Evolutionary conservation across 2,797 vertebrate species (phyloP), one percentile per base, ranked within the genome.

Genomic region (Phoebastria nigripes): DNA sequence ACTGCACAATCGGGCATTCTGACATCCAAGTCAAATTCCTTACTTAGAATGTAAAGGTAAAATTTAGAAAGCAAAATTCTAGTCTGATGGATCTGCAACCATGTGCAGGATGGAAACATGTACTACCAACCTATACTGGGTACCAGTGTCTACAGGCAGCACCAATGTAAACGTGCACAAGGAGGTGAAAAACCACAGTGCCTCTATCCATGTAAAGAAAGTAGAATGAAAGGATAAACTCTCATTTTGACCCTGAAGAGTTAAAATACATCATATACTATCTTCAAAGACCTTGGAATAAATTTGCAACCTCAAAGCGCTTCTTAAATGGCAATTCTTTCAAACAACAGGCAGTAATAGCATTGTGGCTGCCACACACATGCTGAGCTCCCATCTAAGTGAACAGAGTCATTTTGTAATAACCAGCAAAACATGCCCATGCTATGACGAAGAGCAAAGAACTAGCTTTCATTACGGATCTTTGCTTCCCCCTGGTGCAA

Each of bases 81-180:
- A 72, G n/a, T 35, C 35, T 7, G 54, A 10, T 5, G 14, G 47
- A 71, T 35, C 25, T 82, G 12, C 17, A 86, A 39, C 15, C 2
- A 1, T 0, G 1, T 19, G 28, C 41, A 42, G 51, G 41, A 88
- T 9, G 31, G n/a, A 80, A 80, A 61, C 5, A 13, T 1, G 21
- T 18, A 37, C 16, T 41, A 41, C 22, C 39, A 83, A 13, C 26
- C 22, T 25, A 46, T 16, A 52, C 22, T 1, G 4, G n/a, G 29
- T 22, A 67, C 19, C 47, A 41, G 18, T 1, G 8, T 12, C 22
- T 41, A 33, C 11, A 21, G 42, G 49, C 41, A 90, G 65, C 52
- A 82, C 17, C 15, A 15, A 6, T 3, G 44, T 24, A 71, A 28
- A 42, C 1, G 7, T 19, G 25, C 15, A 28, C 44, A 65, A 37